phyloP scores from a whole-genome alignment of 2,113 vertebrate species.

The Mungos mungo region DNA sequence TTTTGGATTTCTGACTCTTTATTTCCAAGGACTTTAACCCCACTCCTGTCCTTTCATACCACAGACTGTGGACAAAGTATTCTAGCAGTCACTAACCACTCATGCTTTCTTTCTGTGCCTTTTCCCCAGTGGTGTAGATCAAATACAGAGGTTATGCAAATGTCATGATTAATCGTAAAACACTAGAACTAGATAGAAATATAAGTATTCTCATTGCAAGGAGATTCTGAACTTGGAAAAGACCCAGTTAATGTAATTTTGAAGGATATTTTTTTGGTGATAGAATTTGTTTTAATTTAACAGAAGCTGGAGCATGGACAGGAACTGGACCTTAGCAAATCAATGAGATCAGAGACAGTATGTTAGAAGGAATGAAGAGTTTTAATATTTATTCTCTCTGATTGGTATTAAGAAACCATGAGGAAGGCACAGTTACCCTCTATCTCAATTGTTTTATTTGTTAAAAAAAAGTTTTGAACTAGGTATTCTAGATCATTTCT shows the following conservation, averaged over 20 bases:
- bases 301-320: not conserved
- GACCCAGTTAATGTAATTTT: not conserved
- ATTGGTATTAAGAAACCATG: not conserved
- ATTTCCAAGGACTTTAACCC: not conserved
- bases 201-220: not conserved
- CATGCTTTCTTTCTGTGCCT: not conserved
- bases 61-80: not conserved
- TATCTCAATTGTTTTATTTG: not conserved
- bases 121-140: not conserved
- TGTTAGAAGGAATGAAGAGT: not conserved
- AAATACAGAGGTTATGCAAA: not conserved
- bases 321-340: not conserved
- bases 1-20: not conserved
- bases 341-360: not conserved
- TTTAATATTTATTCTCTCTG: not conserved
- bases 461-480: not conserved
- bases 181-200: not conserved
- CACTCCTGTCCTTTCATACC: not conserved
- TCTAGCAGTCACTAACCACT: not conserved
- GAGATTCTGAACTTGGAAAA: not conserved
- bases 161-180: not conserved
- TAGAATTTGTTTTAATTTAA: not conserved
- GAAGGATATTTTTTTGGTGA: not conserved
- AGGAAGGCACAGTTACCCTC: not conserved
- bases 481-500: not conserved